Conservation (phyloP, 2,113 vertebrate genomes). For the Cariama cristata region DNA sequence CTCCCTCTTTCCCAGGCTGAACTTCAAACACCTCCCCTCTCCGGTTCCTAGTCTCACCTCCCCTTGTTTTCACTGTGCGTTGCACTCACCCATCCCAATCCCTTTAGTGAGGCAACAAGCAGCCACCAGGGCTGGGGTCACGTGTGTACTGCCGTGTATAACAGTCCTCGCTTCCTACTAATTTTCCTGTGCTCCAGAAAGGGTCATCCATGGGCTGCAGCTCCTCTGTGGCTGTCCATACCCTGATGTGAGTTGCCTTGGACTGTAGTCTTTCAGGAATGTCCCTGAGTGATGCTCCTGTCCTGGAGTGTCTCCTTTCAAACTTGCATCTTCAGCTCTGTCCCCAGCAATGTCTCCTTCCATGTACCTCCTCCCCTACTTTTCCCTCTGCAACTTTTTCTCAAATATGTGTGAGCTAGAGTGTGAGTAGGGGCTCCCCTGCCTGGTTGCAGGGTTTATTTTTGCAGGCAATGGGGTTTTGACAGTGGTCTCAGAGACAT, state of each 20-base stretch:
- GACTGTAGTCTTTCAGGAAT: not conserved
- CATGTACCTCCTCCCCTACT: not conserved
- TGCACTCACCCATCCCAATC: not conserved
- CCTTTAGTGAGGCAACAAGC: not conserved
- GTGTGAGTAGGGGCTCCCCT: not conserved
- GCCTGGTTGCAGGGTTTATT: not conserved
- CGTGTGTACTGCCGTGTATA: not conserved
- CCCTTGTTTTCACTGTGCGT: not conserved
- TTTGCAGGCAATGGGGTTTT: not conserved
- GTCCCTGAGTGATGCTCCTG: not conserved
- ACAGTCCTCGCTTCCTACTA: not conserved
- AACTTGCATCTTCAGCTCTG: not conserved
- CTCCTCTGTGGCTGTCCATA: not conserved
- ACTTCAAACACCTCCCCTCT: not conserved
- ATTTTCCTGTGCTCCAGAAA: not conserved
- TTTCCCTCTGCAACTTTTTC: not conserved
- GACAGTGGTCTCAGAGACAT: not conserved
- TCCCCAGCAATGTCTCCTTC: not conserved
- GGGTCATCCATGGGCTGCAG: not conserved
- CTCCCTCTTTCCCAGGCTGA: not conserved
- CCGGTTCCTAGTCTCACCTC: not conserved
- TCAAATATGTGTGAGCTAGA: not conserved
- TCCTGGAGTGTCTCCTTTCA: not conserved
- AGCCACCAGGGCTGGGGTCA: not conserved
- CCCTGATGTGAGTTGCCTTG: fast-evolving